These are phyloP conservation scores for Valencia hispanica DNA, from an alignment of 2,797 vertebrate species.

Conservation along the genomic window DNA sequence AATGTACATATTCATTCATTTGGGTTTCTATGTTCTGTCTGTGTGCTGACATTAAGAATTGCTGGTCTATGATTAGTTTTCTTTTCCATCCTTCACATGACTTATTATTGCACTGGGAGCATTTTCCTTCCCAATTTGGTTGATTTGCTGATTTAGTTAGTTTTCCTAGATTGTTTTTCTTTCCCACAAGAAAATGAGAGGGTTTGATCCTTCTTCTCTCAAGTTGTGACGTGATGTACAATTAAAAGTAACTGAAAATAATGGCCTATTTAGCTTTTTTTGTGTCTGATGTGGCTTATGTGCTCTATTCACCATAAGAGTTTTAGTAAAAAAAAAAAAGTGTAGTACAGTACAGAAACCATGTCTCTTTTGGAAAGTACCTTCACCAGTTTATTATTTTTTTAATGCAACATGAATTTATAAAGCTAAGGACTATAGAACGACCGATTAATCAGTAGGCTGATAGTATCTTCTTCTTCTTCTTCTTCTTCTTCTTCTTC, in stretches of 20 bases:
- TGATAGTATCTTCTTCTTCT: too few relatives aligned
- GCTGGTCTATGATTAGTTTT: neutral
- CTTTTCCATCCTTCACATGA: neutral
- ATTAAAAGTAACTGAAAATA: neutral
- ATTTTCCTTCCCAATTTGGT: slow-evolving; percentile 1
- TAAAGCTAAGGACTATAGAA: neutral
- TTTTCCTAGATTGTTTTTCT: neutral
- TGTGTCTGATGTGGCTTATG: neutral
- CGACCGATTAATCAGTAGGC: too few relatives aligned
- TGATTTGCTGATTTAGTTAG: slow-evolving; percentile 2
- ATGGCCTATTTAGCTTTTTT: neutral
- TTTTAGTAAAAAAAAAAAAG: neutral
- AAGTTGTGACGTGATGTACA: neutral
- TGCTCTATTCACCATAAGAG: neutral
- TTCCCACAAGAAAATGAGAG: neutral
- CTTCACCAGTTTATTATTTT: neutral
- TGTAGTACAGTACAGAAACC: neutral
- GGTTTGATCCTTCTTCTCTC: neutral
- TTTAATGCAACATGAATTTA: neutral
- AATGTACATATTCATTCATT: neutral
- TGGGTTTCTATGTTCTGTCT: neutral
- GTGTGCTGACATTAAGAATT: neutral
- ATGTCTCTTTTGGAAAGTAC: too few relatives aligned
- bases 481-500: too few relatives aligned
- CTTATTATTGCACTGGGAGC: neutral